Percentiles rank a stretch among this genome's conserved stretches.
Conservation (phyloP, 2,113 vertebrate species). For the Taxidea taxus region DNA sequence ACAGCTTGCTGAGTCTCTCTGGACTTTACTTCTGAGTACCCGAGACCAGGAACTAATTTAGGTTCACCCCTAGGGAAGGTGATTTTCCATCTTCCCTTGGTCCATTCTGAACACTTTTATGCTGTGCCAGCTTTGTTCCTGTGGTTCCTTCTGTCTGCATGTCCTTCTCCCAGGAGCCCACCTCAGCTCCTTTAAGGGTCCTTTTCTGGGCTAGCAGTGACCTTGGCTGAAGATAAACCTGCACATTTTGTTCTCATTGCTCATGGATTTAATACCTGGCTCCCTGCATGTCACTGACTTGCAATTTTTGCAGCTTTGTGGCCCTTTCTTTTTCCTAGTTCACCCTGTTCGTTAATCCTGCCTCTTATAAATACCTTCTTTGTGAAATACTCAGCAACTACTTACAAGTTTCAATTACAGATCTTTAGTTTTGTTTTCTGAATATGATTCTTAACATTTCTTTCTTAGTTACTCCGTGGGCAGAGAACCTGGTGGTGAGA, state of each 20-base stretch:
- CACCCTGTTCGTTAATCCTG: neutral
- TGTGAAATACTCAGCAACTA: neutral
- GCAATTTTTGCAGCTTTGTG: neutral
- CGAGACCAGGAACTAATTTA: neutral
- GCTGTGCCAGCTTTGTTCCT: neutral
- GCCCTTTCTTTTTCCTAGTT: neutral
- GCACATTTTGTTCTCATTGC: neutral
- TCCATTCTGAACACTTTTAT: neutral
- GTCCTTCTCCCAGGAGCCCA: neutral
- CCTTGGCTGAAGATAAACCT: neutral
- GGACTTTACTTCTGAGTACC: neutral
- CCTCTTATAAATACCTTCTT: neutral
- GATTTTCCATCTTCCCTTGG: neutral
- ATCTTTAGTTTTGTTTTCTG: conserved; percentile 3
- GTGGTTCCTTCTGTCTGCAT: neutral
- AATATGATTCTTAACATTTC: neutral
- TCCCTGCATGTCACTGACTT: neutral
- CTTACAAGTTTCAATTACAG: neutral
- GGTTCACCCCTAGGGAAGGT: neutral
- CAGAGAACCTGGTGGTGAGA: neutral
- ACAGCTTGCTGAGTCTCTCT: neutral
- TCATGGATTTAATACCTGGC: neutral
- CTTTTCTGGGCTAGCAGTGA: neutral
- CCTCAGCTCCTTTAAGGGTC: neutral
- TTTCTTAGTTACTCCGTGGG: neutral